phyloP scores from a whole-genome alignment of 2,113 vertebrate genomes.

The Pholis gunnellus region DNA sequence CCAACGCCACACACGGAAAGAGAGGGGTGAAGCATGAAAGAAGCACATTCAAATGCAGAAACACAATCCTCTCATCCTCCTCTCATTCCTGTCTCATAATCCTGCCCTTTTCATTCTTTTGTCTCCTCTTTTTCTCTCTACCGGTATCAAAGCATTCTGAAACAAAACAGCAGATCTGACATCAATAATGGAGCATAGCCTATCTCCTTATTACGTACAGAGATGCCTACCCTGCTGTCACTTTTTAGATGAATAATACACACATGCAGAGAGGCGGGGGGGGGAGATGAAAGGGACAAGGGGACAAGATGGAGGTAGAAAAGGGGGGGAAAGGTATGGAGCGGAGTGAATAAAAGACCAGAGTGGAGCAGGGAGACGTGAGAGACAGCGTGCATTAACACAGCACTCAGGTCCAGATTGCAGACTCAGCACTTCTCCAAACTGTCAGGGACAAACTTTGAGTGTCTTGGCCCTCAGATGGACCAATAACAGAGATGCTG shows the following conservation, averaged over 20 bases:
- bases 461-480: conserved; percentile 60
- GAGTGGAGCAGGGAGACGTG: conserved; percentile 41
- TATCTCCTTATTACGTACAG: conserved; percentile 76
- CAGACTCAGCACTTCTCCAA: conserved; percentile 75
- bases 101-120: conserved; percentile 27
- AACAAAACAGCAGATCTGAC: conserved; percentile 72
- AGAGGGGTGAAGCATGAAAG: conserved; percentile 35
- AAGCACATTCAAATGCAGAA: conserved; percentile 56
- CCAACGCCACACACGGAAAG: conserved; percentile 49
- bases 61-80: conserved; percentile 38
- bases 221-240: conserved; percentile 71
- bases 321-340: conserved; percentile 23
- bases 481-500: conserved; percentile 48
- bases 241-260: conserved; percentile 86
- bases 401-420: conserved; percentile 79
- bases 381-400: conserved; percentile 69
- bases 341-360: conserved; percentile 45
- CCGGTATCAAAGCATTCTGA: conserved; percentile 58
- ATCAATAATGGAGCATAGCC: conserved; percentile 82
- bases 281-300: conserved; percentile 41
- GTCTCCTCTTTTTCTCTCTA: conserved; percentile 38
- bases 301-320: conserved; percentile 55
- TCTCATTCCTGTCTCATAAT: conserved; percentile 35
- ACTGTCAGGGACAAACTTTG: conserved; percentile 76
- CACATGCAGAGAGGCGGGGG: conserved; percentile 51